phyloP scores from a whole-genome alignment of 2,888 invertebrate genomes.

The Sarcophaga rosellei region DNA sequence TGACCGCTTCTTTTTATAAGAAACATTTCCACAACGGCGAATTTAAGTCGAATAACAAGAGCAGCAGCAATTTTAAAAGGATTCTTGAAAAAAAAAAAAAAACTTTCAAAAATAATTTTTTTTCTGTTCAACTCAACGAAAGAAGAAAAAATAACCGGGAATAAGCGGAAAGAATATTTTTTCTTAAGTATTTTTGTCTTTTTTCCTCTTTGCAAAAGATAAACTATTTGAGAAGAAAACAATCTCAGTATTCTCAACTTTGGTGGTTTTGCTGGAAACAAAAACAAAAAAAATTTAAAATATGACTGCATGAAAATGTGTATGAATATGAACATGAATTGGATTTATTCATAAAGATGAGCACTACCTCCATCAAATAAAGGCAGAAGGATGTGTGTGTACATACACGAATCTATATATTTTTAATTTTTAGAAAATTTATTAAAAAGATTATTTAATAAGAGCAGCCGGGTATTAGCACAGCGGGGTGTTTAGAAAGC shows the following conservation, averaged over 20 bases:
- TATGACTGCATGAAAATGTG: not conserved
- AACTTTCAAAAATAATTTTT: constrained; percentile 2
- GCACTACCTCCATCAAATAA: not conserved
- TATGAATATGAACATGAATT: not conserved
- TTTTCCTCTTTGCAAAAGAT: not conserved
- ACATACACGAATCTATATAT: not conserved
- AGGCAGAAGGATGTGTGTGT: too few relatives aligned
- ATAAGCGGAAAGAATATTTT: constrained; percentile 22
- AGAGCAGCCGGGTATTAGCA: constrained; percentile 60
- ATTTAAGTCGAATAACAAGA: constrained; percentile 7
- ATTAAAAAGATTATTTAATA: constrained; percentile 65
- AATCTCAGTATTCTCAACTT: constrained; percentile 4
- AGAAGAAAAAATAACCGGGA: not conserved
- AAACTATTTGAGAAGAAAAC: not conserved
- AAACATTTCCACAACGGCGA: constrained; percentile 3
- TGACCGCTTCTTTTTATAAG: constrained; percentile 27
- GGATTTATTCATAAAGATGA: not conserved
- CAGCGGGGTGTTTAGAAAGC: constrained; percentile 62
- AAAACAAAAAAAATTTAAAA: not conserved
- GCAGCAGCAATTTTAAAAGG: not conserved
- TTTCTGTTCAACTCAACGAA: not conserved
- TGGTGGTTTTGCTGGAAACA: constrained; percentile 34
- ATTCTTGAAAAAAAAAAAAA: constrained; percentile 3
- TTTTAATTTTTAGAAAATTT: constrained; percentile 57
- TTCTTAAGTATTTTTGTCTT: not conserved